Conservation (phyloP, 2,113 vertebrate species). For the Neogale vison region DNA sequence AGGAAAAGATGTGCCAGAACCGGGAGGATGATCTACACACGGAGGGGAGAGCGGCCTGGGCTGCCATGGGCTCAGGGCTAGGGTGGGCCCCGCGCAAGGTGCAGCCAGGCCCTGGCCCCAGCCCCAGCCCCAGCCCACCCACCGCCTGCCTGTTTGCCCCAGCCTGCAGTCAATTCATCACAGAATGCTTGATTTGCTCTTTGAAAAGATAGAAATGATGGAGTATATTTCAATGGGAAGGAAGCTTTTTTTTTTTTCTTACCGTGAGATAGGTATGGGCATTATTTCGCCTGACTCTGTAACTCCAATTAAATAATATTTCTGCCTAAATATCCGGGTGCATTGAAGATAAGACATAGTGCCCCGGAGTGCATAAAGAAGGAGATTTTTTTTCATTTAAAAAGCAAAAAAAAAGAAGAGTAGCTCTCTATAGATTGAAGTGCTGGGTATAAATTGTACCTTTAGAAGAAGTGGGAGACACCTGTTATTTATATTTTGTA, state of each 20-base stretch:
- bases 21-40: slow-evolving; percentile 87
- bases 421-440: slow-evolving; percentile 70
- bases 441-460: slow-evolving; percentile 65
- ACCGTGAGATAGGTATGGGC: slow-evolving; percentile 79
- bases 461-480: slow-evolving; percentile 81
- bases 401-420: neutral
- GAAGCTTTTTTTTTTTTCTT: slow-evolving; percentile 74
- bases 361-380: slow-evolving; percentile 51
- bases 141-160: slow-evolving; percentile 62
- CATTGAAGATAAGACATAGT: slow-evolving; percentile 80
- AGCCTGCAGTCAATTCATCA: slow-evolving; percentile 70
- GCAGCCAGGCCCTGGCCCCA: slow-evolving; percentile 67
- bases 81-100: slow-evolving; percentile 84
- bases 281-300: slow-evolving; percentile 81
- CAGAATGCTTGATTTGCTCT: slow-evolving; percentile 64
- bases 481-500: slow-evolving; percentile 82
- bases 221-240: slow-evolving; percentile 78
- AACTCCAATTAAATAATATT: slow-evolving; percentile 86
- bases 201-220: slow-evolving; percentile 72
- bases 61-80: slow-evolving; percentile 80
- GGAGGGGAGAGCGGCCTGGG: slow-evolving; percentile 83
- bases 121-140: slow-evolving; percentile 54
- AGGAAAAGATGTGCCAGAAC: slow-evolving; percentile 95
- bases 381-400: slow-evolving; percentile 21
- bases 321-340: slow-evolving; percentile 82